Base-by-base conservation (phyloP, 2,888 invertebrate species). In the Ariolimax columbianus region DNA sequence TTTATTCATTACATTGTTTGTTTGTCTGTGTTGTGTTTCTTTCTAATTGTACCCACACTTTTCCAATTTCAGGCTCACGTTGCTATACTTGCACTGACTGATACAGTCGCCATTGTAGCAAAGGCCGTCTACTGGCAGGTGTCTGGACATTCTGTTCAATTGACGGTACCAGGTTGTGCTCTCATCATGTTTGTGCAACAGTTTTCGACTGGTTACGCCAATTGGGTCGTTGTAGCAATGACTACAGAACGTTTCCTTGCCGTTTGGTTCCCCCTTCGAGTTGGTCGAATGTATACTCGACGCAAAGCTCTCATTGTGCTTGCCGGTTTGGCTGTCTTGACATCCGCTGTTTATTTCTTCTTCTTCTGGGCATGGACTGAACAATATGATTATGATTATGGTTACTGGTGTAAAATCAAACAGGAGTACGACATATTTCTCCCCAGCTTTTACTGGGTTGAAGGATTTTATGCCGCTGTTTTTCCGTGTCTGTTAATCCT, bases 141-240 rank as follows among this genome's bases (percentile, higher is more conserved):
- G 3, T 79, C 79, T 17, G 72, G 30, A 19, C 40, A 72, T n/a
- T 0, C 11, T 0, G 11, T 72, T 23, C 55, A 82, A 0, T 30
- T 85, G 26, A 63, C 82, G 3, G 88, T 86, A 55, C 86, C 63
- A 11, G 87, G 89, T 0, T 92, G 92, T 72, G 88, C 89, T 83
- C 17, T 90, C 19, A 88, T 91, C 68, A 89, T 89, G 68, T 89
- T 91, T 82, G 38, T 90, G 19, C 90, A 90, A n/a, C 90, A 91
- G 72, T 89, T 90, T 72, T 88, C 90, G 19, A 88, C 90, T 81
- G 87, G 88, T 84, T 91, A 90, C 82, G 88, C 91, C 47, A 91
- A 91, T 86, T 93, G 93, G 93, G 89, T 92, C 26, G 87, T 93
- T 23, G 93, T 92, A 30, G 90, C 89, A 43, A 91, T 93, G 91